Base-by-base conservation (phyloP, 2,888 invertebrate species). In the Lasioglossum oenotherae region DNA sequence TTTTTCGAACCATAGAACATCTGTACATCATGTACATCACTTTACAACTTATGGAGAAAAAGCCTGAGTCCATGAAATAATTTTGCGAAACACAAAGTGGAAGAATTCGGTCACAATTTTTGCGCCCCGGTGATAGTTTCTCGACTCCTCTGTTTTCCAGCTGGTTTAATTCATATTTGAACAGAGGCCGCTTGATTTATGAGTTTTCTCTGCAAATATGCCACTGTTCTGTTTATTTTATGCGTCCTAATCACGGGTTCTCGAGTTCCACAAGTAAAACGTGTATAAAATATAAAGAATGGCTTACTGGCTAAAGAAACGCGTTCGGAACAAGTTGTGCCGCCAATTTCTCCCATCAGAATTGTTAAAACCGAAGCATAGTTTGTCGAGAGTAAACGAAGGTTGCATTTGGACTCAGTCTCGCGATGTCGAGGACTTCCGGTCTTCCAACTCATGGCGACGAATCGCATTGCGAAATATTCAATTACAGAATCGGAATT, bases 211-310 rank as follows among this genome's bases (percentile, higher is more conserved):
- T 41, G 35, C 27, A n/a, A 35, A 35, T 38, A 23, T 69, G 23
- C 69, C 67, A 35, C 16, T 53, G 46, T 69, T 19, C 31, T 35
- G 53, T n/a, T 23, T 23, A 78, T 71, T 78, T 38, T 71, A 23
- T 41, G 46, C 38, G 53, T 38, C 19, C 5, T 23, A 53, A 53
- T 71, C 49, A 23, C 16, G 16, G 31, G 64, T 27, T 27, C 6
- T 0, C 27, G 16, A 31, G 16, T 31, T 64, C 16, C 0, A 16
- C 64, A 64, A 64, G 16, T 53, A 2, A 64, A 64, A 16, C 6
- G 16, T 16, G 27, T 60, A 27, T 27, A 16, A 27, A 27, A 4
- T 35, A 19, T 31, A 38, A 19, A n/a, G n/a, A 46, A 46, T 46
- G 8, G 23, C 44, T 41, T 12, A 31, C 19, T 4, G 16, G 27